Evolutionary conservation across 2,888 invertebrate species (phyloP).

Genomic region (Campoplex nolae): DNA sequence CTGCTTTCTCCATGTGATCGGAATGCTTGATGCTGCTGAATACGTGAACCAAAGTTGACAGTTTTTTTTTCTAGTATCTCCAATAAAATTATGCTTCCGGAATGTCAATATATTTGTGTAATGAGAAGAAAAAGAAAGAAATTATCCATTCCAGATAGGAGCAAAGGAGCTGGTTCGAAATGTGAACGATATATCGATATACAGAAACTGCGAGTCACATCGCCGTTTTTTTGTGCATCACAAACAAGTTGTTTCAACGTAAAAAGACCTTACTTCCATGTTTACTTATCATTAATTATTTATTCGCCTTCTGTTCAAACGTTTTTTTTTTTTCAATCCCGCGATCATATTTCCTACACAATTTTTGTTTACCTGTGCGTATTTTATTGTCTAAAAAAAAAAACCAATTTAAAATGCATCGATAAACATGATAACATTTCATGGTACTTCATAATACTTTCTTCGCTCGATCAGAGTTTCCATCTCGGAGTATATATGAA

Average conservation of each 20-base stretch:
- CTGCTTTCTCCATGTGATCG: neutral
- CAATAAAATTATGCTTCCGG: neutral
- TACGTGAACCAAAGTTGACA: neutral
- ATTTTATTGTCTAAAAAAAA: neutral
- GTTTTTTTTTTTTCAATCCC: neutral
- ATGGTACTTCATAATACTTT: conserved; percentile 9
- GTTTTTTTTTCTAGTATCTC: neutral
- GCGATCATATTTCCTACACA: too few relatives aligned
- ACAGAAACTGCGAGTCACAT: neutral
- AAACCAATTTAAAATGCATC: neutral
- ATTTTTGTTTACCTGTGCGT: neutral
- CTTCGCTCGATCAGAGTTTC: neutral
- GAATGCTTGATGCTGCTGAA: neutral
- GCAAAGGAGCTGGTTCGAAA: neutral
- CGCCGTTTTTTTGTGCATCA: neutral
- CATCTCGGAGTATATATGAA: conserved; percentile 12
- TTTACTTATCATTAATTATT: neutral
- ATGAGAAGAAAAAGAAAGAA: neutral
- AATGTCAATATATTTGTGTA: neutral
- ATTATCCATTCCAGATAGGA: neutral
- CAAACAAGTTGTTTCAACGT: neutral
- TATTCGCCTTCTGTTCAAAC: neutral
- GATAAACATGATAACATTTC: neutral
- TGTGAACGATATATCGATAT: neutral
- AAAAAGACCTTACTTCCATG: neutral